Evolutionary conservation across 2,797 vertebrate genomes (phyloP).

Genomic region (Glossophaga mutica): DNA sequence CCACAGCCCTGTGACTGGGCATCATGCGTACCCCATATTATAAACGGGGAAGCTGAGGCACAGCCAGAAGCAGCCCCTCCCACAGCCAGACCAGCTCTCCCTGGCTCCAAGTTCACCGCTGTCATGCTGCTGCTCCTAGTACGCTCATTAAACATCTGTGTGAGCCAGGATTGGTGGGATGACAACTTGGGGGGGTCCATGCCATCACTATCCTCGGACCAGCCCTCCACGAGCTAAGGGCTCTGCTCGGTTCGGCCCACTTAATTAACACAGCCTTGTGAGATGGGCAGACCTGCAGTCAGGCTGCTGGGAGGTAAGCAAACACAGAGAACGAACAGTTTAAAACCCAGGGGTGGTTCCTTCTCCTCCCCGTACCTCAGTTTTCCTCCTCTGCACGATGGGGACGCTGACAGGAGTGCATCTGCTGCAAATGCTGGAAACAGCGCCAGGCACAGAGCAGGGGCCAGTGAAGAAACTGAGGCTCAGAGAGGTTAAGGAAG

Average conservation of each 20-base stretch:
- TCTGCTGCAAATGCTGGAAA: not conserved
- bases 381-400: not conserved
- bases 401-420: rapidly evolving
- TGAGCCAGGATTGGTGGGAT: not conserved
- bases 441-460: not conserved
- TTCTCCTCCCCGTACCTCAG: not conserved
- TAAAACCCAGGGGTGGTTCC: rapidly evolving
- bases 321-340: not conserved
- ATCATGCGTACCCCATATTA: not conserved
- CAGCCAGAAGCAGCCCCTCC: not conserved
- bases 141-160: not conserved
- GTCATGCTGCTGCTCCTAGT: rapidly evolving
- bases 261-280: not conserved
- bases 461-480: not conserved
- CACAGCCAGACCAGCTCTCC: not conserved
- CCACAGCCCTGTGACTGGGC: not conserved
- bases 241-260: not conserved
- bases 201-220: rapidly evolving
- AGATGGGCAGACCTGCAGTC: not conserved
- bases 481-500: not conserved
- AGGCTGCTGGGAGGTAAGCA: not conserved
- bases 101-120: not conserved
- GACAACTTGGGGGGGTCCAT: not conserved
- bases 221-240: rapidly evolving
- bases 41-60: not conserved